Percentiles rank a stretch among this genome's conserved stretches.
Conservation (phyloP, 2,888 invertebrate genomes). For the Coelopa pilipes region DNA sequence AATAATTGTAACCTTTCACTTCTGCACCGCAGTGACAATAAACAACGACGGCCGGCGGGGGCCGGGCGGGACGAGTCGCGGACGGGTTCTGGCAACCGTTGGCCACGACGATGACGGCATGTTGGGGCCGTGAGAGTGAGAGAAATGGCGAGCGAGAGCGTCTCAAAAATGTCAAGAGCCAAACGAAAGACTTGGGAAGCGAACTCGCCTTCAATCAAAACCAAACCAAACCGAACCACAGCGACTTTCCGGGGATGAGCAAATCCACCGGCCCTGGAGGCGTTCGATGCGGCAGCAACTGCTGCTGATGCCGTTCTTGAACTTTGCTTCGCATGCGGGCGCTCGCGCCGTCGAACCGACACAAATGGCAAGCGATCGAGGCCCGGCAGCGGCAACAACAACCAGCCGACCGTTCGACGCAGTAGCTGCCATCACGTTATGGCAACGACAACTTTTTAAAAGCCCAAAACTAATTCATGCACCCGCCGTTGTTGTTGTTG, state of each 20-base stretch:
- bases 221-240: neutral
- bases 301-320: neutral
- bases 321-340: conserved; percentile 5
- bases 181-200: neutral
- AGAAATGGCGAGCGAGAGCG: too few relatives aligned
- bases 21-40: conserved; percentile 29
- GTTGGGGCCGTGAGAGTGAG: too few relatives aligned
- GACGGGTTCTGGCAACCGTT: too few relatives aligned
- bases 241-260: neutral
- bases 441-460: conserved; percentile 12
- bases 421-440: neutral
- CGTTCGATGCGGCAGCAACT: neutral
- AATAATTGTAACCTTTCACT: conserved; percentile 36
- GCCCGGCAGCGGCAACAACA: neutral
- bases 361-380: conserved; percentile 5
- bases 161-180: neutral
- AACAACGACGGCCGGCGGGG: conserved; percentile 8
- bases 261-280: neutral
- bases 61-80: too few relatives aligned
- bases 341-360: neutral
- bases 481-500: too few relatives aligned
- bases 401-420: too few relatives aligned
- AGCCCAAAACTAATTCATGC: neutral
- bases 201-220: neutral
- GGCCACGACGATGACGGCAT: too few relatives aligned